Percentiles rank a stretch among this genome's conserved stretches.
These are phyloP conservation scores for Drosophila albomicans DNA, from an alignment of 1,140 invertebrate species.

Conservation along the genomic window DNA sequence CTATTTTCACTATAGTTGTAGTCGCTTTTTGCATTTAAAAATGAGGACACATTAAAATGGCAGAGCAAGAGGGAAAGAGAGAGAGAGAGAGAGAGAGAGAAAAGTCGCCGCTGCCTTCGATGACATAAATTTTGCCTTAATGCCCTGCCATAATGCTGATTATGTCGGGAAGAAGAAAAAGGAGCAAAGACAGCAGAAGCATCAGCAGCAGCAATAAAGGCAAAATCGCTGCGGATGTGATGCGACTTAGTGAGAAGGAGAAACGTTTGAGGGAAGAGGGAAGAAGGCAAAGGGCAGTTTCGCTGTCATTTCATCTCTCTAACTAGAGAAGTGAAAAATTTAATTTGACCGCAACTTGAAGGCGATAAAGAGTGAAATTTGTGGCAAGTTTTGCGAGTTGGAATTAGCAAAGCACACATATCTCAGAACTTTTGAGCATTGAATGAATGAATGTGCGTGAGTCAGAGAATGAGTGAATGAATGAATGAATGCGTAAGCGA, in stretches of 20 bases:
- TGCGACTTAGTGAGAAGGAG: not conserved
- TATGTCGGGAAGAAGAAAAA: conserved; percentile 29
- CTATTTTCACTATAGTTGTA: conserved; percentile 24
- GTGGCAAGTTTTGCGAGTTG: conserved; percentile 11
- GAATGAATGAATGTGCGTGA: not conserved
- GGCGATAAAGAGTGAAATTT: conserved; percentile 57
- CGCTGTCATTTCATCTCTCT: conserved; percentile 13
- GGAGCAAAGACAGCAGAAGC: not conserved
- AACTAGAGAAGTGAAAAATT: conserved; percentile 63
- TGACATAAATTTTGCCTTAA: conserved; percentile 72
- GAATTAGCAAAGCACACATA: conserved; percentile 14
- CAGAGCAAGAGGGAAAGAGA: not conserved
- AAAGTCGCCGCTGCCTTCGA: conserved; percentile 37
- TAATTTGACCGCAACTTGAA: conserved; percentile 51
- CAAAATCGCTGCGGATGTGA: not conserved
- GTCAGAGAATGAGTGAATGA: too few relatives aligned
- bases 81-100: not conserved
- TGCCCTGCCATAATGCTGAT: conserved; percentile 74
- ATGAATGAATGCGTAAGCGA: not conserved
- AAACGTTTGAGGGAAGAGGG: not conserved
- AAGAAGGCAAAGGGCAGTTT: not conserved
- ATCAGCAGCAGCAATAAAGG: not conserved
- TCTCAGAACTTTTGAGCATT: conserved; percentile 7
- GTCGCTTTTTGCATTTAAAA: conserved; percentile 52
- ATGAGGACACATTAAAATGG: conserved; percentile 65